phyloP scores from a whole-genome alignment of 1,140 invertebrate genomes.

The Epicauta chinensis region DNA sequence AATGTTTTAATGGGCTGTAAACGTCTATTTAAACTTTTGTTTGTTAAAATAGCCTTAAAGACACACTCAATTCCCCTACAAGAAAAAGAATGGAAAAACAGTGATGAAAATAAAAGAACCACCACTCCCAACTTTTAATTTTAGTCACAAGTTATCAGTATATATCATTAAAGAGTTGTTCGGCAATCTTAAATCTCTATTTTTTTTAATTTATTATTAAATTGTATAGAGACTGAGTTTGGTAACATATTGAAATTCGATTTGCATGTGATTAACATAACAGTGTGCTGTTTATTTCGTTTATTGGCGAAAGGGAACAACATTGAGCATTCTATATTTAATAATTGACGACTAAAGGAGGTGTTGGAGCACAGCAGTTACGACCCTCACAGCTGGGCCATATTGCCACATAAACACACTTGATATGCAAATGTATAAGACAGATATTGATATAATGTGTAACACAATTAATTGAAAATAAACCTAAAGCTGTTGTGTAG shows the following conservation, averaged over 20 bases:
- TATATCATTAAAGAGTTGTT: too few species aligned
- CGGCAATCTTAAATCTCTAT: too few species aligned
- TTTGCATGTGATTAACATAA: constrained; percentile 27
- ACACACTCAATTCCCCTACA: constrained; percentile 1
- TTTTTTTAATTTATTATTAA: too few species aligned
- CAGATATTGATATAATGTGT: constrained; percentile 7
- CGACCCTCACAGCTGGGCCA: constrained; percentile 27
- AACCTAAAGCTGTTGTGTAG: too few species aligned
- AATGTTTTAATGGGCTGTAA: constrained; percentile 27
- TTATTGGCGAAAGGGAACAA: constrained; percentile 23
- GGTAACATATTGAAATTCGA: constrained; percentile 25
- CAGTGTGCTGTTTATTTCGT: constrained; percentile 13
- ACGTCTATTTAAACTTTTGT: constrained; percentile 19
- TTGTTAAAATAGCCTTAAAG: constrained; percentile 5
- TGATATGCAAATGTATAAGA: constrained; percentile 25
- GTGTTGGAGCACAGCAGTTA: constrained; percentile 29
- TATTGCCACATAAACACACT: constrained; percentile 29
- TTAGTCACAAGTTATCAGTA: too few species aligned
- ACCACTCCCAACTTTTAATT: too few species aligned
- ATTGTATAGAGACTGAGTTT: too few species aligned
- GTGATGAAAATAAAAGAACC: too few species aligned
- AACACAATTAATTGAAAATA: background rate
- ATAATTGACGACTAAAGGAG: constrained; percentile 28
- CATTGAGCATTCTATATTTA: constrained; percentile 24
- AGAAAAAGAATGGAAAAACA: background rate